Conservation (phyloP, 37 sponge, comb jelly and placozoan genomes). For the Eunapius fragilis region DNA sequence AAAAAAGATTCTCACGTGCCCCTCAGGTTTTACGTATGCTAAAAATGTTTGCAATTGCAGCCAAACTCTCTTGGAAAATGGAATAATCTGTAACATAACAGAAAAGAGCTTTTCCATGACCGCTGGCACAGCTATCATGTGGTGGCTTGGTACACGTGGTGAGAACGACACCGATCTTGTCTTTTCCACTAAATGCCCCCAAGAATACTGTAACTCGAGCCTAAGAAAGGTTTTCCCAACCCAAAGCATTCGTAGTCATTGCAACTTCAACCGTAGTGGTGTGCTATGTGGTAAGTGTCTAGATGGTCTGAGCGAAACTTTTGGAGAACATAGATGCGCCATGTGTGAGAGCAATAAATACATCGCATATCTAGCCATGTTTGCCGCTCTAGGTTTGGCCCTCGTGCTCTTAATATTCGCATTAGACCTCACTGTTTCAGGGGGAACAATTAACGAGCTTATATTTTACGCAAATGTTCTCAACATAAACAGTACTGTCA, state of each 20-base stretch:
- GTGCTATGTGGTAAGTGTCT: not conserved
- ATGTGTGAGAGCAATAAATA: not conserved
- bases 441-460: not conserved
- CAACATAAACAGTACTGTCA: not conserved
- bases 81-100: not conserved
- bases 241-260: not conserved
- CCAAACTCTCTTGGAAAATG: not conserved
- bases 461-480: not conserved
- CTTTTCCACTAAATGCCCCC: not conserved
- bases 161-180: not conserved
- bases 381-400: not conserved
- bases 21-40: not conserved
- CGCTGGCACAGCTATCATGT: not conserved
- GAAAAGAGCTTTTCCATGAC: not conserved
- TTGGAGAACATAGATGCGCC: not conserved
- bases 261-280: not conserved
- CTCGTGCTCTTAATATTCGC: not conserved
- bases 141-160: not conserved
- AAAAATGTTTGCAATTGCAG: not conserved
- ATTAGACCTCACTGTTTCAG: not conserved
- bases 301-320: not conserved
- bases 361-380: not conserved
- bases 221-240: not conserved
- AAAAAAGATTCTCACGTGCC: not conserved
- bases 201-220: not conserved